Evolutionary conservation across 2,797 vertebrate genomes (phyloP).

Genomic region (Borostomias antarcticus): DNA sequence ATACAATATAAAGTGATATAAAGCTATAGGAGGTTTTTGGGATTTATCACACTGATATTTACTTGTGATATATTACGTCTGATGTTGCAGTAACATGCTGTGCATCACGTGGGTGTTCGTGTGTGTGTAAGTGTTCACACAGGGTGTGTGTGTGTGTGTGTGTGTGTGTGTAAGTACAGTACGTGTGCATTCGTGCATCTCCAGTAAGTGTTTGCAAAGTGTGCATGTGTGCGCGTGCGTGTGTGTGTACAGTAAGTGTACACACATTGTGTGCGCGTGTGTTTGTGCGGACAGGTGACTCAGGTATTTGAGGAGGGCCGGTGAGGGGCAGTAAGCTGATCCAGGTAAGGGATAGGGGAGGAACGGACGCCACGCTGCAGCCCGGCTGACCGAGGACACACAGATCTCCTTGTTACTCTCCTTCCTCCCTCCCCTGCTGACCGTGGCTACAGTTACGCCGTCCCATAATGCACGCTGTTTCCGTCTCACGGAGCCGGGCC

Average conservation of each 20-base stretch:
- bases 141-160: too few relatives aligned
- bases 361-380: constrained; percentile 56
- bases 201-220: constrained; percentile 56
- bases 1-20: too few relatives aligned
- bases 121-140: too few relatives aligned
- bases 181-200: constrained; percentile 66
- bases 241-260: too few relatives aligned
- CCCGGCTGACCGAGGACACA: constrained; percentile 59
- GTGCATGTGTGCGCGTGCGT: constrained; percentile 19
- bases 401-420: constrained; percentile 70
- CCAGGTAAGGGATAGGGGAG: constrained; percentile 62
- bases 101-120: too few relatives aligned
- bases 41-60: too few relatives aligned
- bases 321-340: constrained; percentile 61
- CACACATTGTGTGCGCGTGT: too few relatives aligned
- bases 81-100: too few relatives aligned
- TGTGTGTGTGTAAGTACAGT: background rate
- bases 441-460: constrained; percentile 38
- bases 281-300: constrained; percentile 28
- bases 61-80: too few relatives aligned
- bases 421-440: constrained; percentile 37
- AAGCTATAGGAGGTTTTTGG: too few relatives aligned
- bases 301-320: constrained; percentile 55
- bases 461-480: constrained; percentile 51
- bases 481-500: constrained; percentile 26